Evolutionary conservation across 2,113 vertebrate species (phyloP).

Genomic region (Erythrocercus mccallii): DNA sequence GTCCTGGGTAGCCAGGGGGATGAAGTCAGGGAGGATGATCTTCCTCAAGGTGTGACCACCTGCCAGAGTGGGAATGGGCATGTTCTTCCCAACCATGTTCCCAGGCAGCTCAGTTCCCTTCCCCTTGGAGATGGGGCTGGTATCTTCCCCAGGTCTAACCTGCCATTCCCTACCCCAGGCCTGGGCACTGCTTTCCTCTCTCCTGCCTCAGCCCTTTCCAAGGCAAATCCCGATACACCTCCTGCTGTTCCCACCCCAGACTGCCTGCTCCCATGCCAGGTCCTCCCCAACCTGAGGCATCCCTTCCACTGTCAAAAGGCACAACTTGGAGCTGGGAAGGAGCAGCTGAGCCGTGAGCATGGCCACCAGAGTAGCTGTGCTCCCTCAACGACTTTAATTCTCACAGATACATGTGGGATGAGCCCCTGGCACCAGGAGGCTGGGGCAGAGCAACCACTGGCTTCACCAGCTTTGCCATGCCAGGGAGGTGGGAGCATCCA

Average conservation of each 20-base stretch:
- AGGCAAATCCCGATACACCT: not conserved
- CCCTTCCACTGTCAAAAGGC: not conserved
- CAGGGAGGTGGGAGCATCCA: not conserved
- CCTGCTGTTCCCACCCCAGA: not conserved
- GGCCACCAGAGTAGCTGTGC: not conserved
- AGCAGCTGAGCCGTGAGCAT: accelerated
- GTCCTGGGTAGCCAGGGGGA: not conserved
- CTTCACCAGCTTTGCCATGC: not conserved
- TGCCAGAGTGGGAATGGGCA: accelerated
- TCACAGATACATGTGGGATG: not conserved
- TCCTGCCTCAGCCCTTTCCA: not conserved
- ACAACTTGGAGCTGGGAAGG: not conserved
- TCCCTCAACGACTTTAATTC: constrained; percentile 22
- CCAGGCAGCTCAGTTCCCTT: not conserved
- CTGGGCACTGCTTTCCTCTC: not conserved
- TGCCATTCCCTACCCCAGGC: not conserved
- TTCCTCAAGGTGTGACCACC: not conserved
- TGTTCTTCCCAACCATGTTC: not conserved
- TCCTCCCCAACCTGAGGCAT: accelerated
- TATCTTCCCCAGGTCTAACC: not conserved
- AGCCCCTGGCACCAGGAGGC: not conserved
- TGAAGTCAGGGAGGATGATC: not conserved
- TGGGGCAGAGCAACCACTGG: accelerated
- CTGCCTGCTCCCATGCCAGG: not conserved
- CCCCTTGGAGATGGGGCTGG: not conserved